A percentile compares a stretch with the other conserved stretches of the same genome.
These are phyloP conservation scores for Apotomis betuletana DNA, from an alignment of 2,888 invertebrate genomes.

Conservation along the genomic window DNA sequence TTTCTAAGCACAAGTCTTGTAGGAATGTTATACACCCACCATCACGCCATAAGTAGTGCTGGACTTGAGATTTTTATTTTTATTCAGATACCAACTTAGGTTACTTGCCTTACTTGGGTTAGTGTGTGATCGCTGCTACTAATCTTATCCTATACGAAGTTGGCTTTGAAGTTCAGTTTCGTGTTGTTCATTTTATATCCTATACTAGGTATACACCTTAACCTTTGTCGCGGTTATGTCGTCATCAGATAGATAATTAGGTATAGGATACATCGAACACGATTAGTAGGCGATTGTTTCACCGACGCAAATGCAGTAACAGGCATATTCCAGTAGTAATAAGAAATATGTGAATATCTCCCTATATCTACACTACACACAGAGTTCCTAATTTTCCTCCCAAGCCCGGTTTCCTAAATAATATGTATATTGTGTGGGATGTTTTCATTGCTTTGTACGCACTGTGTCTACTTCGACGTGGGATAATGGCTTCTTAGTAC, in stretches of 20 bases:
- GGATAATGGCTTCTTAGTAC: background rate
- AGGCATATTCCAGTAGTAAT: no score
- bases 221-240: no score
- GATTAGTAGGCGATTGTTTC: no score
- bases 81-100: background rate
- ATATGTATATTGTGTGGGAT: background rate
- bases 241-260: no score
- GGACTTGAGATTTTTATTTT: slow-evolving; percentile 22
- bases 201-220: no score
- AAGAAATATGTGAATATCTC: no score
- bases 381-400: background rate
- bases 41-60: background rate
- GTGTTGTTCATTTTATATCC: no score
- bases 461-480: background rate
- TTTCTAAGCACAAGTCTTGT: slow-evolving; percentile 48
- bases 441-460: background rate
- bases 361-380: no score
- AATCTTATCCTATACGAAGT: no score
- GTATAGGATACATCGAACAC: no score
- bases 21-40: slow-evolving; percentile 35
- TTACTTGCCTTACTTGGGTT: background rate
- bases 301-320: no score
- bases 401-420: background rate
- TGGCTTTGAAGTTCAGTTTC: no score
- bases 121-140: slow-evolving; percentile 1